Percentiles rank a stretch among this genome's conserved stretches.
Conservation (phyloP, 2,797 vertebrate genomes). For the Acanthis flammea region DNA sequence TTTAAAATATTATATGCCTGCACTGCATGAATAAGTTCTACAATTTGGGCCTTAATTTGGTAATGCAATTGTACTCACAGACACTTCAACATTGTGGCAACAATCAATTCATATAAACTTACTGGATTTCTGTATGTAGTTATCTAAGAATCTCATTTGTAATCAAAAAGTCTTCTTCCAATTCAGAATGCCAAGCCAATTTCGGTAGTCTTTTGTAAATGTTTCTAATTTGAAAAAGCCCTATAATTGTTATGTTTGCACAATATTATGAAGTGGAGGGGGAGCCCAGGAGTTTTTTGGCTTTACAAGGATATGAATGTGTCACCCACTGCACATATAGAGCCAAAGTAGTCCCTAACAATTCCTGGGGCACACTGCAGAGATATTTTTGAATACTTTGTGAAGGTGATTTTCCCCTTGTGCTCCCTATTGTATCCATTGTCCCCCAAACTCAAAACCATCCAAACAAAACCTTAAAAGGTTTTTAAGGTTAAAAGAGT, state of each 20-base stretch:
- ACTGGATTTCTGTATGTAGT: background rate
- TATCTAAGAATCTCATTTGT: constrained; percentile 33
- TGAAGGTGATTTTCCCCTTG: background rate
- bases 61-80: constrained; percentile 14
- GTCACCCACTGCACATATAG: background rate
- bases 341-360: background rate
- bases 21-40: constrained; percentile 8
- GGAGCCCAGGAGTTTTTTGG: background rate
- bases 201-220: background rate
- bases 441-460: background rate
- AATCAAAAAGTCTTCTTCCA: background rate
- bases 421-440: background rate
- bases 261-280: background rate
- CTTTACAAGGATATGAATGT: background rate
- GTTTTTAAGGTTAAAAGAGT: too few species aligned
- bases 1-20: constrained; percentile 1
- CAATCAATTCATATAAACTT: constrained; percentile 15
- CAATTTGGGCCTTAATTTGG: constrained; percentile 1
- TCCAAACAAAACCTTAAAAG: background rate
- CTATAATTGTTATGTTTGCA: background rate
- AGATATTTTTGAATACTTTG: background rate
- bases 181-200: background rate
- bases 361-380: background rate
- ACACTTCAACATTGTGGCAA: constrained; percentile 2
- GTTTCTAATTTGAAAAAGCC: background rate